phyloP scores from a whole-genome alignment of 2,797 vertebrate genomes.

The Protonibea diacanthus region DNA sequence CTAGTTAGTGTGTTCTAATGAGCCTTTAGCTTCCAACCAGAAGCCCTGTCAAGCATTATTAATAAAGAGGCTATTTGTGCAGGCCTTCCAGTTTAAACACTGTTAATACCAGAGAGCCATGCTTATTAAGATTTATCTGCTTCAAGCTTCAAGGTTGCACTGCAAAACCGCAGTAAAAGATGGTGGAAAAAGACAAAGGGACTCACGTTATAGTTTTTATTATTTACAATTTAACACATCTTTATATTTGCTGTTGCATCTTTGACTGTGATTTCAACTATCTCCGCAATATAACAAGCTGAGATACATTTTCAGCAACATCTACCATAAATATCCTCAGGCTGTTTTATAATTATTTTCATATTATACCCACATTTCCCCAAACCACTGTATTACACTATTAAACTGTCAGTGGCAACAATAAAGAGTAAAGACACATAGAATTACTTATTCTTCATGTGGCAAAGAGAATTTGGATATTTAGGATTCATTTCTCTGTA shows the following conservation, averaged over 20 bases:
- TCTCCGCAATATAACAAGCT: constrained; percentile 19
- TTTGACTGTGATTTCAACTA: constrained; percentile 8
- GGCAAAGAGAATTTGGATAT: constrained; percentile 43
- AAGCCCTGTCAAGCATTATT: constrained; percentile 81
- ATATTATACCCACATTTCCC: constrained; percentile 45
- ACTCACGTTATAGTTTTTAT: neutral
- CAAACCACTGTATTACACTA: constrained; percentile 57
- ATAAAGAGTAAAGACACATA: constrained; percentile 41
- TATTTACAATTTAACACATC: neutral
- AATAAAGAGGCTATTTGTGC: constrained; percentile 80
- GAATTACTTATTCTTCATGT: constrained; percentile 59
- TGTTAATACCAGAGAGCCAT: constrained; percentile 58
- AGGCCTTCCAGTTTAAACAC: constrained; percentile 69
- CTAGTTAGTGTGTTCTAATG: constrained; percentile 82
- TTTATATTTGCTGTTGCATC: constrained; percentile 20
- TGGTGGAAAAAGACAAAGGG: neutral
- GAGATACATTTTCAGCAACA: constrained; percentile 32
- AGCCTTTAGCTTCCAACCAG: constrained; percentile 80
- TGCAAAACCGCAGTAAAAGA: constrained; percentile 18
- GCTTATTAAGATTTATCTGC: constrained; percentile 70
- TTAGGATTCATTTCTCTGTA: constrained; percentile 49
- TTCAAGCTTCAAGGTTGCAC: constrained; percentile 35
- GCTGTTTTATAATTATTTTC: constrained; percentile 51
- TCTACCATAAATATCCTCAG: constrained; percentile 33
- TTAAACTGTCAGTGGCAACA: constrained; percentile 63